Percentiles rank a stretch among this genome's conserved stretches.
Evolutionary conservation across 2,797 vertebrate genomes (phyloP).

Genomic region (Echeneis naucrates): DNA sequence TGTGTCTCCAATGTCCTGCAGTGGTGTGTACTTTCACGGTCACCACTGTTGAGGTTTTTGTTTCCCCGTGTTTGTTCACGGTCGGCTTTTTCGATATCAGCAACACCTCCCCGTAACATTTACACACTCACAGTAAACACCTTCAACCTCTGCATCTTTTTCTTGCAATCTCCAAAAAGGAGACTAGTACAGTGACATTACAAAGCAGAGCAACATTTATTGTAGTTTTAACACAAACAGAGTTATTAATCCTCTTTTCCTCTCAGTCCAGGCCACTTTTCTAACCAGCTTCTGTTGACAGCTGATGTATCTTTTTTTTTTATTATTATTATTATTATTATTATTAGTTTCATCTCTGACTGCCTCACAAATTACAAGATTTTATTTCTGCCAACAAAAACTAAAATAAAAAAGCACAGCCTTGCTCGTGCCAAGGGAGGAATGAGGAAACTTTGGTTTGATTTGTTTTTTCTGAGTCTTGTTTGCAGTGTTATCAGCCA

Average conservation of each 20-base stretch:
- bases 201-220: conserved; percentile 1
- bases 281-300: conserved; percentile 1
- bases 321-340: no score
- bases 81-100: conserved; percentile 25
- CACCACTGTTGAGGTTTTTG: conserved; percentile 8
- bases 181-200: no score
- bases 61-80: conserved; percentile 40
- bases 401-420: conserved; percentile 37
- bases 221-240: not conserved
- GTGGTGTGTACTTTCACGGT: conserved; percentile 7
- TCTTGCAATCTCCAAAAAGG: conserved; percentile 5
- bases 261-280: not conserved
- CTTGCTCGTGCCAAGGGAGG: conserved; percentile 42
- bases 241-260: not conserved
- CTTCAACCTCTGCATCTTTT: not conserved
- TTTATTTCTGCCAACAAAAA: conserved; percentile 39
- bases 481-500: conserved; percentile 66
- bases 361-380: conserved; percentile 11
- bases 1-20: conserved; percentile 9
- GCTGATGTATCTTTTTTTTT: conserved; percentile 5
- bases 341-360: conserved; percentile 16
- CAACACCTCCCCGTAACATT: not conserved
- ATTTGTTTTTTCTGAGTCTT: conserved; percentile 47
- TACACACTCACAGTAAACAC: conserved; percentile 8
- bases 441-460: conserved; percentile 25